Conservation (phyloP, 1,140 invertebrate species). For the Vanessa atalanta region DNA sequence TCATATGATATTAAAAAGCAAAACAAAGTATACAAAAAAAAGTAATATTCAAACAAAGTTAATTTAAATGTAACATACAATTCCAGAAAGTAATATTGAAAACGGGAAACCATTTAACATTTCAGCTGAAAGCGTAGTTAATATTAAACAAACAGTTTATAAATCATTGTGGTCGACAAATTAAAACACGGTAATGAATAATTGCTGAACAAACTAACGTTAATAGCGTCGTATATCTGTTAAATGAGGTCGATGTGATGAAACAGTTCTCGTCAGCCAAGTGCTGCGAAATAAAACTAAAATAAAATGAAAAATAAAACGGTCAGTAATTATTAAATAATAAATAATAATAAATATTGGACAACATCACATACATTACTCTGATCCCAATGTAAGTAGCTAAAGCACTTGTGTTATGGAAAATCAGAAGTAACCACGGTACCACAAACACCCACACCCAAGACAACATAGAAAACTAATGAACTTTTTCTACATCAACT, state of each 20-base stretch:
- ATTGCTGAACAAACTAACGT: neutral
- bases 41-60: neutral
- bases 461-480: too few relatives aligned
- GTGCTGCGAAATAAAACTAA: neutral
- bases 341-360: too few relatives aligned
- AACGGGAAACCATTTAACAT: constrained; percentile 1
- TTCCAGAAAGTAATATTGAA: neutral
- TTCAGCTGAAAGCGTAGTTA: constrained; percentile 5
- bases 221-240: neutral
- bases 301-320: too few relatives aligned
- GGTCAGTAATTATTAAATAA: neutral
- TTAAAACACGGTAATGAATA: constrained; percentile 2
- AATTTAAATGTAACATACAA: constrained; percentile 3
- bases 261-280: neutral
- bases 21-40: neutral
- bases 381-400: too few relatives aligned
- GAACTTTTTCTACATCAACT: too few relatives aligned
- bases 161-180: constrained; percentile 8
- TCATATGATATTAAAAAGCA: neutral
- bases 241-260: neutral
- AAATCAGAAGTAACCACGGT: too few relatives aligned
- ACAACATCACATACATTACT: too few relatives aligned
- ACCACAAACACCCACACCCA: too few relatives aligned
- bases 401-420: too few relatives aligned
- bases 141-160: constrained; percentile 11